These are phyloP conservation scores for Neotoma lepida DNA, from an alignment of 2,113 vertebrate species.

Conservation along the genomic window DNA sequence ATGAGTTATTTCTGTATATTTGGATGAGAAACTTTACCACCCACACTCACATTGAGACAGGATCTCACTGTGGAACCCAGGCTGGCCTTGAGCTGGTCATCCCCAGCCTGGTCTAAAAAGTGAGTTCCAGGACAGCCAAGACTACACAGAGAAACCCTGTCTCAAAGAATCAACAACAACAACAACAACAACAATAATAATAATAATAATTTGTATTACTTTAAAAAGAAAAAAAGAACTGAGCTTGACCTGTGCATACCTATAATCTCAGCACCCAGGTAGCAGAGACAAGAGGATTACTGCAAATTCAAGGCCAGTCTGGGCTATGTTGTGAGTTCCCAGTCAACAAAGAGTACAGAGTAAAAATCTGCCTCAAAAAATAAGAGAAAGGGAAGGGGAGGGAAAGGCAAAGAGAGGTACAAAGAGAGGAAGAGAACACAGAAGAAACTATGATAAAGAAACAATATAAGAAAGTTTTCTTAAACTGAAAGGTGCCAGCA, in stretches of 20 bases:
- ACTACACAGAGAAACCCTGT: background rate
- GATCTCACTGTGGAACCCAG: background rate
- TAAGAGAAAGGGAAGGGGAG: too few relatives aligned
- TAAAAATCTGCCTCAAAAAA: background rate
- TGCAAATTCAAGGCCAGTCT: background rate
- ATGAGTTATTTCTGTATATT: conserved; percentile 2
- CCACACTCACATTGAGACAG: background rate
- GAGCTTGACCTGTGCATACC: too few relatives aligned
- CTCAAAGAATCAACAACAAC: background rate
- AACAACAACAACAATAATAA: too few relatives aligned
- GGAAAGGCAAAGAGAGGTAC: too few relatives aligned
- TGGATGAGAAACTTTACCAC: background rate
- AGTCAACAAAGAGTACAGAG: background rate
- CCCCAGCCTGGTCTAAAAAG: background rate
- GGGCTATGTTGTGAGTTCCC: background rate
- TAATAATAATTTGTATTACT: background rate
- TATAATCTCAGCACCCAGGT: background rate
- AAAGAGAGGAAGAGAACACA: too few relatives aligned
- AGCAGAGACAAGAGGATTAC: background rate
- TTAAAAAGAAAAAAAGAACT: background rate
- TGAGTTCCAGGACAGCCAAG: background rate
- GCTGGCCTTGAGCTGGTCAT: background rate
- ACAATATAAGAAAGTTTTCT: background rate
- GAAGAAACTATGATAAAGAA: background rate
- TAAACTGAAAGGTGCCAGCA: background rate